Percentiles rank a stretch among this genome's conserved stretches.
phyloP scores from a whole-genome alignment of 2,888 invertebrate species.

The Dastarcus helophoroides region DNA sequence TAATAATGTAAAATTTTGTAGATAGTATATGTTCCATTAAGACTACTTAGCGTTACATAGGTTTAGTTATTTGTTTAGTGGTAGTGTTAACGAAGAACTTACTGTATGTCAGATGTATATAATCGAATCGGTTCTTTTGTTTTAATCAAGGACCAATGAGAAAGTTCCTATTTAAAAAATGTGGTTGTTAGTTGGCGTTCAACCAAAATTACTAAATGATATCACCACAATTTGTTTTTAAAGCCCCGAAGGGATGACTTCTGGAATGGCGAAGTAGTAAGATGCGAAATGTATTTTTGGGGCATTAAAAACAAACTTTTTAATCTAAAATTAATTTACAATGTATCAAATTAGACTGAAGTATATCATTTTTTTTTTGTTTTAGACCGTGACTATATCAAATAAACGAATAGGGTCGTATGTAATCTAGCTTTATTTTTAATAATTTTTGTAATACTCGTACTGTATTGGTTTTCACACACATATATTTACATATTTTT shows the following conservation, averaged over 20 bases:
- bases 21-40: conserved; percentile 23
- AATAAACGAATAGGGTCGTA: conserved; percentile 30
- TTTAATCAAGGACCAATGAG: conserved; percentile 35
- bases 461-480: too few relatives aligned
- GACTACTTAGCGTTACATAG: conserved; percentile 21
- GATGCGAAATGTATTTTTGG: too few relatives aligned
- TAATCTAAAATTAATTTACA: too few relatives aligned
- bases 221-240: conserved; percentile 6
- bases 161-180: conserved; percentile 34
- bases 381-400: conserved; percentile 19
- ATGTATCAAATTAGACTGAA: conserved; percentile 24
- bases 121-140: conserved; percentile 29
- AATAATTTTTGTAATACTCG: too few relatives aligned
- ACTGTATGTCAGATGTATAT: conserved; percentile 29
- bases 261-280: too few relatives aligned
- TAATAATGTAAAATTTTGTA: conserved; percentile 29
- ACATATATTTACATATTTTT: conserved; percentile 1
- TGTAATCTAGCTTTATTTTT: not conserved
- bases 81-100: conserved; percentile 26
- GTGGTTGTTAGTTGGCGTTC: too few relatives aligned
- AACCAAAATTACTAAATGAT: too few relatives aligned
- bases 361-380: too few relatives aligned
- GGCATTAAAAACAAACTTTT: too few relatives aligned
- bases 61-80: conserved; percentile 29
- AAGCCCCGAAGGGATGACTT: too few relatives aligned